Conservation (phyloP, 1,140 invertebrate species). For the Ericerus pela region DNA sequence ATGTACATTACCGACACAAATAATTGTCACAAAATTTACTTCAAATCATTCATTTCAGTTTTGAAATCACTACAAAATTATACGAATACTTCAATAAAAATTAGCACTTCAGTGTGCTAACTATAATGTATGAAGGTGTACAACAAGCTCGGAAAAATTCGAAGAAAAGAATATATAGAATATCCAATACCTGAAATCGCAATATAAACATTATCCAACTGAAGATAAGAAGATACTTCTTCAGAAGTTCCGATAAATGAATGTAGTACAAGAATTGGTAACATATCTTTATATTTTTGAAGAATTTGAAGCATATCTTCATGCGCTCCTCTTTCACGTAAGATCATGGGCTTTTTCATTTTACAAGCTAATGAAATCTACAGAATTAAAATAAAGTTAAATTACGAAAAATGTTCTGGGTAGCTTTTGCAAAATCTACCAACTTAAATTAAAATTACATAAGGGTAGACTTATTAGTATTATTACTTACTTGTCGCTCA, state of each 20-base stretch:
- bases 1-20: no score
- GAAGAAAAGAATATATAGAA: constrained; percentile 1
- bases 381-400: constrained; percentile 25
- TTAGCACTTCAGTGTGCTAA: no score
- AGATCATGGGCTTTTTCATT: constrained; percentile 72
- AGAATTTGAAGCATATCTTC: constrained; percentile 44
- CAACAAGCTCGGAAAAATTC: neutral
- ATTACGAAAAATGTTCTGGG: neutral
- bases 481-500: constrained; percentile 58
- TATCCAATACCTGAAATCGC: constrained; percentile 53
- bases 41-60: no score
- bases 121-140: no score
- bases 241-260: constrained; percentile 81
- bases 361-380: constrained; percentile 71
- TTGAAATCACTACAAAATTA: no score
- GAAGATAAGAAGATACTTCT: constrained; percentile 70
- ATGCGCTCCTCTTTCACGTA: constrained; percentile 84
- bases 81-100: no score
- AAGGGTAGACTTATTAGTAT: neutral
- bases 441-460: neutral
- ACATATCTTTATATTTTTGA: constrained; percentile 36
- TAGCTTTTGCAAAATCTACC: neutral
- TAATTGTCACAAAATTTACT: no score
- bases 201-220: constrained; percentile 61
- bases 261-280: constrained; percentile 75